phyloP scores from a whole-genome alignment of 2,888 invertebrate genomes.

The Melanotus villosus region DNA sequence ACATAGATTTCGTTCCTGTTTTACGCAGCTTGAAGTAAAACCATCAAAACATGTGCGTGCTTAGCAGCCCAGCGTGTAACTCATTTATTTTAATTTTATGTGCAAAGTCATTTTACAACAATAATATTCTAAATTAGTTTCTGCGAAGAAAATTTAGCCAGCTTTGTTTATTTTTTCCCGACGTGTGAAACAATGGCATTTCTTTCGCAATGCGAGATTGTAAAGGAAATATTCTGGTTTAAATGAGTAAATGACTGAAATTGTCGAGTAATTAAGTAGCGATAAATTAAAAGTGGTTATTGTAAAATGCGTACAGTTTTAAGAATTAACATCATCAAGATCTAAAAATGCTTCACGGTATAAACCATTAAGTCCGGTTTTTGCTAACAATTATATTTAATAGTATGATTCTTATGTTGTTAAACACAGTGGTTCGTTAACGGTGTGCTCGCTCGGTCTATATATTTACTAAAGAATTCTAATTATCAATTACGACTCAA shows the following conservation, averaged over 20 bases:
- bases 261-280: conserved; percentile 19
- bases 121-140: not conserved
- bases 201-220: not conserved
- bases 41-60: too few species aligned
- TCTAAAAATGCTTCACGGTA: conserved; percentile 46
- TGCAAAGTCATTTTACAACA: too few species aligned
- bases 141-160: not conserved
- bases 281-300: conserved; percentile 19
- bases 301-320: conserved; percentile 30
- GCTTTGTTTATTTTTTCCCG: not conserved
- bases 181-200: conserved; percentile 15
- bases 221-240: not conserved
- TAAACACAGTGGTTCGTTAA: conserved; percentile 53
- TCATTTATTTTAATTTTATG: too few species aligned
- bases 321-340: conserved; percentile 52
- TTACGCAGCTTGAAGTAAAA: too few species aligned
- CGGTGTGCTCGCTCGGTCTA: conserved; percentile 47
- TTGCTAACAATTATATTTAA: conserved; percentile 57
- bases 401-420: conserved; percentile 52
- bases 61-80: too few species aligned
- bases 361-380: conserved; percentile 48
- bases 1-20: too few species aligned
- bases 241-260: conserved; percentile 14
- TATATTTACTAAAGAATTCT: conserved; percentile 57
- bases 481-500: conserved; percentile 59